Conservation (phyloP, 2,113 vertebrate genomes). For the Ancistrus triradiatus region DNA sequence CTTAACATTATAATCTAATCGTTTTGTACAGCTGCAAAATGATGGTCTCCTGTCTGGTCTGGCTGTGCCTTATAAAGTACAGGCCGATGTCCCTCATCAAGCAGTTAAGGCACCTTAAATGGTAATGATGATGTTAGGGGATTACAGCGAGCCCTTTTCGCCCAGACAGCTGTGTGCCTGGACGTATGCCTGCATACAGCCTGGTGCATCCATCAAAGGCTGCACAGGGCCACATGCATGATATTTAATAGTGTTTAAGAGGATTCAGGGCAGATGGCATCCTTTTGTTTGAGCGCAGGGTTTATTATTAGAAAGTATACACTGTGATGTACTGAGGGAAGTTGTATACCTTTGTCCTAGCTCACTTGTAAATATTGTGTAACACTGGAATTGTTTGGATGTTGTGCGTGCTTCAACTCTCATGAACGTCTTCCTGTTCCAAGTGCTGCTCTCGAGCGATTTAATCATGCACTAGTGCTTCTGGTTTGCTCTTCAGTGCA, state of each 20-base stretch:
- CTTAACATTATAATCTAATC: neutral
- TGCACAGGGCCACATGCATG: conserved; percentile 52
- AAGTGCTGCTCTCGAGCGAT: neutral
- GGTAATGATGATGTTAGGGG: conserved; percentile 31
- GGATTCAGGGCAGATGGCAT: conserved; percentile 65
- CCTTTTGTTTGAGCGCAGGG: conserved; percentile 57
- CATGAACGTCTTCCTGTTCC: neutral
- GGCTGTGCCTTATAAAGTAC: conserved; percentile 22
- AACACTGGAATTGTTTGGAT: neutral
- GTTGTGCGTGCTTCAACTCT: neutral
- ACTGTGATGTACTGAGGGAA: neutral
- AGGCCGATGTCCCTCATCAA: conserved; percentile 7
- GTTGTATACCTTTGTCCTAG: neutral
- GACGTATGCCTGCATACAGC: conserved; percentile 49
- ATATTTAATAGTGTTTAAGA: conserved; percentile 63
- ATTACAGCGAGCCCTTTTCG: conserved; percentile 18
- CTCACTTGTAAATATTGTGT: neutral
- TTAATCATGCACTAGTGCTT: neutral
- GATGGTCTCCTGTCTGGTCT: conserved; percentile 2
- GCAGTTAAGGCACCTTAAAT: conserved; percentile 31
- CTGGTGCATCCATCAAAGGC: conserved; percentile 9
- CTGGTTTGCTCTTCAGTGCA: neutral
- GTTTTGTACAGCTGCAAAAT: conserved; percentile 6
- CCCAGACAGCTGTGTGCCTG: conserved; percentile 39
- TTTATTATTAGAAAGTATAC: conserved; percentile 49